phyloP scores from a whole-genome alignment of 1,140 invertebrate genomes.

The Zaprionus africanus region DNA sequence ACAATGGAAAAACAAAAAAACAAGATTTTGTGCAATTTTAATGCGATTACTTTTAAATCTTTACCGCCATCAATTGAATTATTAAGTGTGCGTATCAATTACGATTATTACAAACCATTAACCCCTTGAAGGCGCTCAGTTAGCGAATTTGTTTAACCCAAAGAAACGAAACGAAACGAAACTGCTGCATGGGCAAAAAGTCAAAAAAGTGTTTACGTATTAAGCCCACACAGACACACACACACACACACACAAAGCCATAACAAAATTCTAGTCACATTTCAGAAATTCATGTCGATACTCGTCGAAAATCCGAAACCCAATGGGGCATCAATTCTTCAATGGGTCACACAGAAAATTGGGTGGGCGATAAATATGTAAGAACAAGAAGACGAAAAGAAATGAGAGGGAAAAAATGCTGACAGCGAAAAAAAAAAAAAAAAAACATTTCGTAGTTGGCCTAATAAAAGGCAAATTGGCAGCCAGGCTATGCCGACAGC shows the following conservation, averaged over 20 bases:
- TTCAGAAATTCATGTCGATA: slow-evolving; percentile 3
- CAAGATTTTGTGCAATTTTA: slow-evolving; percentile 8
- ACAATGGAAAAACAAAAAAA: slow-evolving; percentile 7
- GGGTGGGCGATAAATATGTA: slow-evolving; percentile 50
- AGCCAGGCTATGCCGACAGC: slow-evolving; percentile 49
- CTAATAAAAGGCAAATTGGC: slow-evolving; percentile 65
- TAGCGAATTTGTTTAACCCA: slow-evolving; percentile 19
- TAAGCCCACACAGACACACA: slow-evolving; percentile 30
- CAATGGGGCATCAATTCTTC: slow-evolving; percentile 5
- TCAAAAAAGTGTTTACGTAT: slow-evolving; percentile 38
- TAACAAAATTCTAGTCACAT: slow-evolving; percentile 8
- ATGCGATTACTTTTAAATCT: slow-evolving; percentile 25
- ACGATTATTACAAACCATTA: slow-evolving; percentile 21
- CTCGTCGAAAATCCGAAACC: neutral
- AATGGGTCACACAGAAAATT: slow-evolving; percentile 30
- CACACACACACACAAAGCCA: neutral
- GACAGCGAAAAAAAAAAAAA: slow-evolving; percentile 50
- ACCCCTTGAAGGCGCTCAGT: slow-evolving; percentile 4
- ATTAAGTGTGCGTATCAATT: slow-evolving; percentile 19
- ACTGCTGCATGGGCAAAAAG: slow-evolving; percentile 21
- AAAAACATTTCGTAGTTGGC: slow-evolving; percentile 61
- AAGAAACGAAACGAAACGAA: slow-evolving; percentile 17
- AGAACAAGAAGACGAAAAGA: slow-evolving; percentile 16
- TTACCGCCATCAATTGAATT: slow-evolving; percentile 24
- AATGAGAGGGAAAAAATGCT: slow-evolving; percentile 52